Conservation (phyloP, 2,797 vertebrate genomes). For the Toxotes lorentzi region DNA sequence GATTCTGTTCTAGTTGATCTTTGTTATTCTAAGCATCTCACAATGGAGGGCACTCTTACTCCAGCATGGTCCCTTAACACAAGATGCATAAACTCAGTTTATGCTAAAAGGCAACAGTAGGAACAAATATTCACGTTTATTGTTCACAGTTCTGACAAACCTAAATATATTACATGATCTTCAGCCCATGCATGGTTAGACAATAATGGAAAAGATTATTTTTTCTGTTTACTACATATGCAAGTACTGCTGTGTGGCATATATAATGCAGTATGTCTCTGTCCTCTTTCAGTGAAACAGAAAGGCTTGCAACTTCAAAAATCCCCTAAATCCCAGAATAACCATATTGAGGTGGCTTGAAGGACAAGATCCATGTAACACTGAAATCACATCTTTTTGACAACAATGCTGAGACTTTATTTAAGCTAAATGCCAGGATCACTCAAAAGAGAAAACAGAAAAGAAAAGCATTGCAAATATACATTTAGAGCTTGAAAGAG, state of each 20-base stretch:
- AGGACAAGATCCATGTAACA: conserved; percentile 53
- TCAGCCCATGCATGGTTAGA: background rate
- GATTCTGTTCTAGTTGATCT: conserved; percentile 39
- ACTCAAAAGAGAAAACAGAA: conserved; percentile 30
- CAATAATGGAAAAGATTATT: background rate
- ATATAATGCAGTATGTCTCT: conserved; percentile 32
- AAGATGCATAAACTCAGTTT: conserved; percentile 5
- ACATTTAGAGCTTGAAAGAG: conserved; percentile 21
- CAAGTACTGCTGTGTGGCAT: conserved; percentile 22
- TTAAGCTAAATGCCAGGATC: conserved; percentile 31
- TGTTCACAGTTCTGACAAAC: conserved; percentile 14
- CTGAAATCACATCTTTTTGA: conserved; percentile 40
- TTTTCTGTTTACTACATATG: conserved; percentile 5
- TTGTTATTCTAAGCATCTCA: conserved; percentile 57
- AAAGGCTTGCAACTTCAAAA: conserved; percentile 48
- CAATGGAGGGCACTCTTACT: conserved; percentile 52
- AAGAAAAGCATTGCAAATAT: conserved; percentile 42
- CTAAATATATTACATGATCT: background rate
- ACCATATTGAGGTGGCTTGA: conserved; percentile 59
- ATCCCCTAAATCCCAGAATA: conserved; percentile 51
- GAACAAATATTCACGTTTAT: background rate
- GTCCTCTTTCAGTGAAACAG: conserved; percentile 40
- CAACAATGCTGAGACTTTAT: conserved; percentile 45
- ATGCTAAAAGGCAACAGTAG: background rate
- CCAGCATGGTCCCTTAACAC: conserved; percentile 5